Evolutionary conservation across 2,888 invertebrate species (phyloP).

Genomic region (Sarcophaga subvicina): DNA sequence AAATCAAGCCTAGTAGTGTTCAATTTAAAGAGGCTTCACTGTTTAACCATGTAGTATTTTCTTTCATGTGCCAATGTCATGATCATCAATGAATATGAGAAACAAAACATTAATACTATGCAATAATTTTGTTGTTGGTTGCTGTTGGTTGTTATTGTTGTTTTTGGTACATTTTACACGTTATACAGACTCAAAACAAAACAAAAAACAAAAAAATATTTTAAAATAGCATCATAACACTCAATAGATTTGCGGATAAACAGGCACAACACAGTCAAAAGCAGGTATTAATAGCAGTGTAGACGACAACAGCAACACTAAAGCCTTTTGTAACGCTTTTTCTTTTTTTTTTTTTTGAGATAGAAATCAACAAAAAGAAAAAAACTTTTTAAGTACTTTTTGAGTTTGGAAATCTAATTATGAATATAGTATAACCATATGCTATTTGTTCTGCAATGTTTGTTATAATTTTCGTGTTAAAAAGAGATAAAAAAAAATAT

Average conservation of each 20-base stretch:
- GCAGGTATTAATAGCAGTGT: neutral
- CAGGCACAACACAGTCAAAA: neutral
- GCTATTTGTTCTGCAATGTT: no score
- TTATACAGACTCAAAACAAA: constrained; percentile 16
- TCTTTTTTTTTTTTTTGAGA: no score
- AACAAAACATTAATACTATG: constrained; percentile 36
- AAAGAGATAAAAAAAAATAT: no score
- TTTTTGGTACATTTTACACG: constrained; percentile 13
- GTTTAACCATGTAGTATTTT: neutral
- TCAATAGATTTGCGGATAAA: constrained; percentile 5
- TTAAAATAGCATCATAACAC: constrained; percentile 55
- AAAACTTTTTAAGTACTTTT: neutral
- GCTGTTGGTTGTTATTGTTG: constrained; percentile 22
- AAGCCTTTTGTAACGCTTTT: neutral
- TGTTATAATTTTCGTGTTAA: no score
- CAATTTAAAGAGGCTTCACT: neutral
- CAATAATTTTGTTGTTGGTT: constrained; percentile 20
- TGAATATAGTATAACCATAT: no score
- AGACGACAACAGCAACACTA: constrained; percentile 26
- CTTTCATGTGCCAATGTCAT: constrained; percentile 64
- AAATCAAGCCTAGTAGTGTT: neutral
- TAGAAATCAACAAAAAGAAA: neutral
- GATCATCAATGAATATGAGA: constrained; percentile 58
- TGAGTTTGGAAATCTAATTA: no score
- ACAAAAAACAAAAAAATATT: constrained; percentile 38